These are phyloP conservation scores for Strongylocentrotus purpuratus DNA, from an alignment of 35 echinoderm and acorn worm species.

Conservation along the genomic window DNA sequence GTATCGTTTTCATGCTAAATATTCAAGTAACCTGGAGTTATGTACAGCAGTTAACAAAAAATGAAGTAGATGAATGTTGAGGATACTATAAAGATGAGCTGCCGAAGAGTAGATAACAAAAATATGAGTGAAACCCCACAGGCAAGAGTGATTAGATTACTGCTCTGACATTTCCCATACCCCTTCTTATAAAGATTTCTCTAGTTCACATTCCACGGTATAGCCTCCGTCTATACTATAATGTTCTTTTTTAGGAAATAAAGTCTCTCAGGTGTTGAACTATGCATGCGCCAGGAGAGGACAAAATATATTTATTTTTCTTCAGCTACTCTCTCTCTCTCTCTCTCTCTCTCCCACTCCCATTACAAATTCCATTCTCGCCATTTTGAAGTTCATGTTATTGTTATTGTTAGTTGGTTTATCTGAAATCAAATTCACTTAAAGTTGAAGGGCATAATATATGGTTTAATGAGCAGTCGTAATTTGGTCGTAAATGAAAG, in stretches of 20 bases:
- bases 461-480: too few relatives aligned
- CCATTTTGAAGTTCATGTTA: too few relatives aligned
- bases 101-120: neutral
- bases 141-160: neutral
- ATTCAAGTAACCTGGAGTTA: neutral
- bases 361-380: too few relatives aligned
- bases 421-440: too few relatives aligned
- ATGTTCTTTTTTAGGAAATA: neutral
- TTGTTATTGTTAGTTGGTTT: too few relatives aligned
- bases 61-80: neutral
- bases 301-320: too few relatives aligned
- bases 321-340: too few relatives aligned
- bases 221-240: neutral
- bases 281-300: too few relatives aligned
- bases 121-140: neutral
- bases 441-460: too few relatives aligned
- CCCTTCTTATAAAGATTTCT: neutral
- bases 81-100: slow-evolving; percentile 1
- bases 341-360: too few relatives aligned
- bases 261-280: too few relatives aligned
- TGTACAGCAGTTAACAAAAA: neutral
- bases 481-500: too few relatives aligned
- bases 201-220: neutral
- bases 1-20: neutral
- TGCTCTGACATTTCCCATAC: neutral